phyloP scores from a whole-genome alignment of 2,113 vertebrate species.

The Cochlearius cochlearius region DNA sequence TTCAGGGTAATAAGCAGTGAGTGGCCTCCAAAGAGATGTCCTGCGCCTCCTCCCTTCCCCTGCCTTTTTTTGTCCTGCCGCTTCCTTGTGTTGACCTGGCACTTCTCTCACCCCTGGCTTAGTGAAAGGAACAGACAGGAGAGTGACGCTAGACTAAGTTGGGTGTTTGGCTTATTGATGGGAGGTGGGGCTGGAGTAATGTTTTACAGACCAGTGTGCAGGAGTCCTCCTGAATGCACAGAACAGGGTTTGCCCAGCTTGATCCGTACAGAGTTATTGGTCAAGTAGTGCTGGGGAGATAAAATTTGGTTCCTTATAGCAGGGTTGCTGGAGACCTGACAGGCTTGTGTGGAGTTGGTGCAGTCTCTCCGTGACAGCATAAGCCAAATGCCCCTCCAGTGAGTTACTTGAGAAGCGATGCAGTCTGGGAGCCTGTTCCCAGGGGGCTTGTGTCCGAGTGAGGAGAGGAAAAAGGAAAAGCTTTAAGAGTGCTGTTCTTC shows the following conservation, averaged over 20 bases:
- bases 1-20: not conserved
- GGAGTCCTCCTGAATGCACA: not conserved
- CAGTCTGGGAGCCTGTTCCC: not conserved
- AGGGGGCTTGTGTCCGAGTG: not conserved
- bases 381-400: not conserved
- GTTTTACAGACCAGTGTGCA: not conserved
- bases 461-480: not conserved
- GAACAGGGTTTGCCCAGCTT: not conserved
- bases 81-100: not conserved
- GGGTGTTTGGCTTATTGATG: not conserved
- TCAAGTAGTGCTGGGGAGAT: not conserved
- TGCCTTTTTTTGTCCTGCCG: not conserved
- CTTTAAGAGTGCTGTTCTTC: not conserved
- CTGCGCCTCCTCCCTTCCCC: not conserved
- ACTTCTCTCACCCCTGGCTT: not conserved
- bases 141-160: too few species aligned
- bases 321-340: not conserved
- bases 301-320: rapidly evolving
- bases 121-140: not conserved
- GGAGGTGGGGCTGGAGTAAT: not conserved
- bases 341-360: not conserved
- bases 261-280: not conserved
- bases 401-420: not conserved
- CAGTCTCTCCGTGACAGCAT: not conserved
- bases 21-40: not conserved